phyloP scores from a whole-genome alignment of 2,888 invertebrate genomes.

The Drosophila recens region DNA sequence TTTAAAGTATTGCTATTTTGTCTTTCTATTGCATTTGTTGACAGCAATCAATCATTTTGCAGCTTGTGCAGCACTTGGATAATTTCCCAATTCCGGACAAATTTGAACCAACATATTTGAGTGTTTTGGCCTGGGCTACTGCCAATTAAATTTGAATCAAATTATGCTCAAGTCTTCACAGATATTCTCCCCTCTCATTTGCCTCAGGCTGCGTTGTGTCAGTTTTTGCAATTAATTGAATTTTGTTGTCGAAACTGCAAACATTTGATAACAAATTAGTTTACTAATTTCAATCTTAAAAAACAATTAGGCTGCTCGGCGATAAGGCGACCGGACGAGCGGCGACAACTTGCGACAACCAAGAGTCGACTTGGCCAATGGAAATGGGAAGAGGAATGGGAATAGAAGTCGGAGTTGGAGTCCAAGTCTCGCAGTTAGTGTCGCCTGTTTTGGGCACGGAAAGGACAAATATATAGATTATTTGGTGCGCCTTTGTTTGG shows the following conservation, averaged over 20 bases:
- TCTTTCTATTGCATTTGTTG: background rate
- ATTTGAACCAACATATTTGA: slow-evolving; percentile 27
- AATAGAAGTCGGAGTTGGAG: background rate
- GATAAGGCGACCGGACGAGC: slow-evolving; percentile 43
- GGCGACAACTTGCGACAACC: slow-evolving; percentile 70
- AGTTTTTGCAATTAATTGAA: slow-evolving; percentile 81
- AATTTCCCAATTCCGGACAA: slow-evolving; percentile 68
- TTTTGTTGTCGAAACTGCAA: slow-evolving; percentile 78
- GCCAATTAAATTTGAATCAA: slow-evolving; percentile 77
- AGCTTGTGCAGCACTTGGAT: slow-evolving; percentile 61
- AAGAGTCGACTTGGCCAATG: slow-evolving; percentile 10
- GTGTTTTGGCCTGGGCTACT: slow-evolving; percentile 36
- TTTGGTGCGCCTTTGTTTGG: slow-evolving; percentile 52
- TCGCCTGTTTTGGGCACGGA: slow-evolving; percentile 25
- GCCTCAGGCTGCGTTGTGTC: slow-evolving; percentile 53
- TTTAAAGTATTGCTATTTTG: background rate
- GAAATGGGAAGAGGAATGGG: background rate
- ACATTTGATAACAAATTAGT: slow-evolving; percentile 82
- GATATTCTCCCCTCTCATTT: background rate
- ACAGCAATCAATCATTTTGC: slow-evolving; percentile 43
- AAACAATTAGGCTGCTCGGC: slow-evolving; percentile 75
- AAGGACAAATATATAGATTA: slow-evolving; percentile 58
- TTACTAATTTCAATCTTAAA: slow-evolving; percentile 82
- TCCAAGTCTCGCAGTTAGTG: slow-evolving; percentile 1
- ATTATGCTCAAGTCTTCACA: slow-evolving; percentile 59